Evolutionary conservation across 1,140 invertebrate genomes (phyloP).

Genomic region (Probaryconus sp.): DNA sequence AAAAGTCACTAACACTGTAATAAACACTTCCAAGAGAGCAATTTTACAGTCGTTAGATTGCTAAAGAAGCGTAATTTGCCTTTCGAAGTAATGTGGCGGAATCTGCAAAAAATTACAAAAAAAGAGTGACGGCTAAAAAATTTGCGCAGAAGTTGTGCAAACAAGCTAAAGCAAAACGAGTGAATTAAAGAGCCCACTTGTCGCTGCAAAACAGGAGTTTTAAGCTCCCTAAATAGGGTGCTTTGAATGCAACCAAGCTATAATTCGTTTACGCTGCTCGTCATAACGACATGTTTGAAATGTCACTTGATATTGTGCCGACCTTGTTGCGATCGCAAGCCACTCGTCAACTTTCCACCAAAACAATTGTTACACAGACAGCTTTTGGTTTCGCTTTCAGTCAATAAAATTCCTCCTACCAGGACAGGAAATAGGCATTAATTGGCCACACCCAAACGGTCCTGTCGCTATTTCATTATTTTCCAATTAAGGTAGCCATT

Average conservation of each 20-base stretch:
- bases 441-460: too few species aligned
- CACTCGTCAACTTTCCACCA: too few species aligned
- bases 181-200: slow-evolving; percentile 40
- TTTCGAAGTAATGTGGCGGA: background rate
- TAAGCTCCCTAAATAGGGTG: slow-evolving; percentile 2
- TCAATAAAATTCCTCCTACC: too few species aligned
- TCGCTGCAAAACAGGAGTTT: slow-evolving; percentile 16
- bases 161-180: slow-evolving; percentile 19
- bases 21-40: slow-evolving; percentile 30
- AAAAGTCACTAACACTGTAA: slow-evolving; percentile 4
- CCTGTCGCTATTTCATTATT: too few species aligned
- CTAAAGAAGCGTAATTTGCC: slow-evolving; percentile 15
- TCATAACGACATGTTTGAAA: slow-evolving; percentile 8
- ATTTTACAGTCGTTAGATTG: slow-evolving; percentile 17
- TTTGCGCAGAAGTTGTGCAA: slow-evolving; percentile 4
- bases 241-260: slow-evolving; percentile 3
- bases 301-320: background rate
- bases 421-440: too few species aligned
- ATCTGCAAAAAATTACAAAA: too few species aligned
- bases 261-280: slow-evolving; percentile 2
- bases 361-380: too few species aligned
- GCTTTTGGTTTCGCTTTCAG: too few species aligned
- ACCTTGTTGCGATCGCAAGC: background rate
- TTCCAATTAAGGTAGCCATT: too few species aligned
- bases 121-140: slow-evolving; percentile 25